A percentile compares a stretch with the other conserved stretches of the same genome.
These are phyloP conservation scores for Coendou prehensilis DNA, from an alignment of 2,797 vertebrate genomes.

Conservation along the genomic window DNA sequence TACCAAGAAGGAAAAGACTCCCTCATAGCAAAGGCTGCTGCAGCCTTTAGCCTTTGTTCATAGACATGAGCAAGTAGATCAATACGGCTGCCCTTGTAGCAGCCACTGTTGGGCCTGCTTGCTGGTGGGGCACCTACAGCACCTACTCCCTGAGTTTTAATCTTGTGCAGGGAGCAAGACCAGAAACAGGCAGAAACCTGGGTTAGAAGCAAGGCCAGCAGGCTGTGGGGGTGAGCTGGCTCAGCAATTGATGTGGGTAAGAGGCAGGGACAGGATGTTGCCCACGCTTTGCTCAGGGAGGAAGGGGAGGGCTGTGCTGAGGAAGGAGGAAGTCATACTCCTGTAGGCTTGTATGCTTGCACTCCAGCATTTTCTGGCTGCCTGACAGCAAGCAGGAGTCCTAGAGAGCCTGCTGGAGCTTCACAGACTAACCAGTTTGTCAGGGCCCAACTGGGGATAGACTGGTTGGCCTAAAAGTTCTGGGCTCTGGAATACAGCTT, in stretches of 20 bases:
- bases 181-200: not conserved
- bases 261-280: slow-evolving; percentile 40
- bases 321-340: slow-evolving; percentile 65
- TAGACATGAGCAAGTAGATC: not conserved
- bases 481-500: not conserved
- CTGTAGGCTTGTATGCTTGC: not conserved
- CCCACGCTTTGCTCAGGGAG: not conserved
- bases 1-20: not conserved
- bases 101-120: not conserved
- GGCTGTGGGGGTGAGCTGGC: not conserved
- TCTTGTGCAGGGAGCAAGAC: slow-evolving; percentile 2
- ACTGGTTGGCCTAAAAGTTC: not conserved
- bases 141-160: not conserved
- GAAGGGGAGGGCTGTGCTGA: not conserved
- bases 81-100: not conserved
- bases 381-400: not conserved
- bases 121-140: not conserved
- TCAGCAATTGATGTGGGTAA: slow-evolving; percentile 25
- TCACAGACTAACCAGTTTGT: not conserved
- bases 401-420: not conserved
- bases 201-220: not conserved
- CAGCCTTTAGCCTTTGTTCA: not conserved
- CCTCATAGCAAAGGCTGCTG: not conserved
- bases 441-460: not conserved
- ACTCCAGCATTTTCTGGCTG: not conserved